Base-by-base conservation (phyloP, 92 coral and sea anemone species). In the Desmophyllum pertusum region DNA sequence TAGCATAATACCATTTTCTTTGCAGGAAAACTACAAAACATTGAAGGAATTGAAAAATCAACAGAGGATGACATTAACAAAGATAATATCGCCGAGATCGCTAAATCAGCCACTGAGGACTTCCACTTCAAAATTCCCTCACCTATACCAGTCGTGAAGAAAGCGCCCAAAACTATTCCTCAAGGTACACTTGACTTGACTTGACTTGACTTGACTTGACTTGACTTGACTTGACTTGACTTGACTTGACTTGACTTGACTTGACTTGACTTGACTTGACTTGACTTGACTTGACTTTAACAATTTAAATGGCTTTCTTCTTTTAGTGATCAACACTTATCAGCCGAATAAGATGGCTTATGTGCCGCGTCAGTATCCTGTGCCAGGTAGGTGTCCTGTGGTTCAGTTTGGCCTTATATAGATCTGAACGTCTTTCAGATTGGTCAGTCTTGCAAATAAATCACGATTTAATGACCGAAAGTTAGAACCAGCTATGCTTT, bases 31-130 rank as follows among this genome's bases (percentile, higher is more conserved):
- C 68, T 89, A 41, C 77, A 77, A 11, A 92, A 94, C 78, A 88
- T 94, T 19, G 87, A 82, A 40, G 97, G 91, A 23, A 95, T 95
- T 5, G 96, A 74, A n/a, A 84, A 88, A 40, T 83, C 98, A 43
- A 93, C 91, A 4, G 89, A 68, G 83, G 98, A 94, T 55, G 94
- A 81, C 66, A n/a, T 79, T 15, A 77, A 73, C 63, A 86, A 78
- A 0, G 84, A 87, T 5, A 81, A 73, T 30, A 65, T 67, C 43
- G 83, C 83, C 6, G 86, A 82, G 72, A 75, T 64, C 19, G 86
- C 90, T 21, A 87, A 76, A 70, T 75, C 85, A 8, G 35, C 87
- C 43, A 75, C 87, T 10, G 87, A 80, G 33, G 81, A 80, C 39
- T 70, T 37, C 19, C 63, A 71, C n/a, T 79, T 14, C 84, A 40